Percentiles rank a stretch among this genome's conserved stretches.
These are phyloP conservation scores for Tholera decimalis DNA, from an alignment of 2,888 invertebrate genomes.

Conservation along the genomic window DNA sequence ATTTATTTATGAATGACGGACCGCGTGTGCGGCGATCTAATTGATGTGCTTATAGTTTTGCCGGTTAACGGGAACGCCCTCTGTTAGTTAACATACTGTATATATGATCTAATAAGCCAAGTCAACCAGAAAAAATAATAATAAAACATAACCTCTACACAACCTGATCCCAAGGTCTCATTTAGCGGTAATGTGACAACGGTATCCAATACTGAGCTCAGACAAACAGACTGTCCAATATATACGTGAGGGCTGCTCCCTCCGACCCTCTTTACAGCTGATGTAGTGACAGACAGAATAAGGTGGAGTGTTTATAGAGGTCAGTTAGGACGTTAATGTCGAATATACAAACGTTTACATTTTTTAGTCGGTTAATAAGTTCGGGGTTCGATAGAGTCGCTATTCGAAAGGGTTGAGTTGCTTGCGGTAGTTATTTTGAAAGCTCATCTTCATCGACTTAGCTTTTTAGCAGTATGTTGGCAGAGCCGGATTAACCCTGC, in stretches of 20 bases:
- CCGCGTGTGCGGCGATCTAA: too few species aligned
- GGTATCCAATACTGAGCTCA: constrained; percentile 56
- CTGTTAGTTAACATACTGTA: too few species aligned
- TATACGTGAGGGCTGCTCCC: constrained; percentile 43
- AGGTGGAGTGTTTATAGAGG: constrained; percentile 10
- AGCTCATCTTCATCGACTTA: too few species aligned
- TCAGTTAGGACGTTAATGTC: background rate
- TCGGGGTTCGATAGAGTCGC: too few species aligned
- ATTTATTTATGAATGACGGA: too few species aligned
- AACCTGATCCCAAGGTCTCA: constrained; percentile 14
- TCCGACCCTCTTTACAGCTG: constrained; percentile 53
- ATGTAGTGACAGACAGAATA: constrained; percentile 50
- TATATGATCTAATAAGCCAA: background rate
- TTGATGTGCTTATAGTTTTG: too few species aligned
- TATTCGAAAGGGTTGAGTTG: too few species aligned
- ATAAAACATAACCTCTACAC: background rate
- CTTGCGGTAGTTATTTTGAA: too few species aligned
- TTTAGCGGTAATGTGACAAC: constrained; percentile 54
- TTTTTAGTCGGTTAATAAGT: background rate
- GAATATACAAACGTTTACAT: too few species aligned
- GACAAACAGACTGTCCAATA: constrained; percentile 56
- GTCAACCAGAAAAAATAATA: background rate
- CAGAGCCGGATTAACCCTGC: too few species aligned
- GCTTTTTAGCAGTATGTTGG: too few species aligned
- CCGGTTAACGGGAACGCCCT: too few species aligned